Evolutionary conservation across 1,140 invertebrate genomes (phyloP).

Genomic region (Wiebesia pumilae): DNA sequence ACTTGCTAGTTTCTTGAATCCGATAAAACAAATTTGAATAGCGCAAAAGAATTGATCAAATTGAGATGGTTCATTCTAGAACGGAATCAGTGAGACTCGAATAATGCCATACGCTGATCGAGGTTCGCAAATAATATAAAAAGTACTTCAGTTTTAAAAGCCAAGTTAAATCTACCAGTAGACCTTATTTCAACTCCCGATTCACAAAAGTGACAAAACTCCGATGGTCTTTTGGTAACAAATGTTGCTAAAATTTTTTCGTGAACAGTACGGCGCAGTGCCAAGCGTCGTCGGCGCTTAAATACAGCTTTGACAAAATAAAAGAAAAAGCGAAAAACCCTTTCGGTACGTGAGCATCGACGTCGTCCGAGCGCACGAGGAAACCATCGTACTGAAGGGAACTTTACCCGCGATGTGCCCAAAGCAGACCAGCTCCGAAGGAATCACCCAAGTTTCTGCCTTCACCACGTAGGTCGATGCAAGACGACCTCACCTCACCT

Average conservation of each 20-base stretch:
- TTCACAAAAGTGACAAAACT: background rate
- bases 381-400: background rate
- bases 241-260: background rate
- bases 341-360: background rate
- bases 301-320: conserved; percentile 7
- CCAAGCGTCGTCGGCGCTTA: background rate
- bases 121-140: too few relatives aligned
- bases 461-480: background rate
- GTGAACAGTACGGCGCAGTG: background rate
- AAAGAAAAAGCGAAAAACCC: background rate
- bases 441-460: background rate
- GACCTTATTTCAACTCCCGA: background rate
- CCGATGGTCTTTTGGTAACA: background rate
- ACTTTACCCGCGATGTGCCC: background rate
- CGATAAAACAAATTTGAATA: too few relatives aligned
- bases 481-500: background rate
- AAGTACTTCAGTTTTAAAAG: background rate
- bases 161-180: too few relatives aligned
- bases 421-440: background rate
- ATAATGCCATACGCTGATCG: too few relatives aligned
- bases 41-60: too few relatives aligned
- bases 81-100: too few relatives aligned
- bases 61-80: too few relatives aligned
- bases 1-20: too few relatives aligned
- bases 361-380: background rate